Conservation (phyloP, 2,113 vertebrate genomes). For the Psettodes erumei region DNA sequence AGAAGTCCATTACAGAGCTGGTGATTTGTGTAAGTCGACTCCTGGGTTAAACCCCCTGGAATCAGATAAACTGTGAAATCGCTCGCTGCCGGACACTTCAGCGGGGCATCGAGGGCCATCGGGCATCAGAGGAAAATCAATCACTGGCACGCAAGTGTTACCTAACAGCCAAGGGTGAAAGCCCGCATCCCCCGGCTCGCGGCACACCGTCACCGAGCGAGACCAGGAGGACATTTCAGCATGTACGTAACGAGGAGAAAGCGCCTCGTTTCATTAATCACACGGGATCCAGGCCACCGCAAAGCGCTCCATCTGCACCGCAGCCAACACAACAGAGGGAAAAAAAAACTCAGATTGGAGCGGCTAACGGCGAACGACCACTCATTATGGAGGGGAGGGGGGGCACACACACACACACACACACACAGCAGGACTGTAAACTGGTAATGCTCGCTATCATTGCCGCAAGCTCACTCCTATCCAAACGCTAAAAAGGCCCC, state of each 20-base stretch:
- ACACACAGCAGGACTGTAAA: conserved; percentile 59
- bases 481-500: conserved; percentile 58
- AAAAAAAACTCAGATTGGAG: conserved; percentile 51
- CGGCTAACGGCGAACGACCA: conserved; percentile 36
- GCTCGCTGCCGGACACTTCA: conserved; percentile 42
- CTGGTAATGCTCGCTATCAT: conserved; percentile 67
- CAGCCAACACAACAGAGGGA: conserved; percentile 48
- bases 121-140: conserved; percentile 59
- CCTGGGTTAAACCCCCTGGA: conserved; percentile 14
- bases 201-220: not conserved
- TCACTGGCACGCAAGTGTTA: conserved; percentile 58
- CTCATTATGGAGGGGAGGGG: conserved; percentile 39
- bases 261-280: conserved; percentile 67
- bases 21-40: conserved; percentile 30
- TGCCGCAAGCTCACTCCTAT: conserved; percentile 51
- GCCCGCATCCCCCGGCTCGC: conserved; percentile 4
- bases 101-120: conserved; percentile 37
- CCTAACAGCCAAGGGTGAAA: conserved; percentile 52
- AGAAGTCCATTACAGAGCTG: not conserved
- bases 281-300: conserved; percentile 59
- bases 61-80: conserved; percentile 36
- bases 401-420: too few species aligned
- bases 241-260: conserved; percentile 28
- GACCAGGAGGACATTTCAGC: conserved; percentile 32
- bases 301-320: conserved; percentile 67